A percentile compares a stretch with the other conserved stretches of the same genome.
These are phyloP conservation scores for Selenia dentaria DNA, from an alignment of 2,888 invertebrate genomes.

Conservation along the genomic window DNA sequence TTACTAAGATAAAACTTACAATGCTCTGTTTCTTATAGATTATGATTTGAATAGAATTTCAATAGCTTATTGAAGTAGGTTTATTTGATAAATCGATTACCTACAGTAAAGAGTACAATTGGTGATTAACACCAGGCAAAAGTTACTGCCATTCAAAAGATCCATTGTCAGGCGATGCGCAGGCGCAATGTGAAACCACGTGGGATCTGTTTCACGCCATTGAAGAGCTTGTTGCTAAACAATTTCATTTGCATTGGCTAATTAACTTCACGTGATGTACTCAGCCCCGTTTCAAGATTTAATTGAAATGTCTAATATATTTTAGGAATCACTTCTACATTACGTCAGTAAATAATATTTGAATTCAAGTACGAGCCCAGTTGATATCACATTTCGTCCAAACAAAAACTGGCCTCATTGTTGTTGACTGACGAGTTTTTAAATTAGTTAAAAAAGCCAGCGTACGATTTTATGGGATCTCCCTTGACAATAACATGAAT, in stretches of 20 bases:
- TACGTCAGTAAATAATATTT: too few species aligned
- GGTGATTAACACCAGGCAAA: slow-evolving; percentile 49
- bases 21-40: too few species aligned
- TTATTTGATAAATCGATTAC: slow-evolving; percentile 22
- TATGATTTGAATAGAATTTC: slow-evolving; percentile 16
- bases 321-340: neutral
- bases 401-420: neutral
- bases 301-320: neutral
- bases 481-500: slow-evolving; percentile 1
- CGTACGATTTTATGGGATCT: neutral
- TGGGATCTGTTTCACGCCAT: slow-evolving; percentile 42
- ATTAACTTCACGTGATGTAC: slow-evolving; percentile 14
- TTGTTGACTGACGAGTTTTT: neutral
- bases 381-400: neutral
- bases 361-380: too few species aligned
- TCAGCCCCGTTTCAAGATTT: neutral
- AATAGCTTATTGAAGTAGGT: slow-evolving; percentile 5
- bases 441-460: neutral
- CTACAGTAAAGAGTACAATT: slow-evolving; percentile 49
- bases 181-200: slow-evolving; percentile 46
- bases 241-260: slow-evolving; percentile 16
- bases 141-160: slow-evolving; percentile 42
- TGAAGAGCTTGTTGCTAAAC: slow-evolving; percentile 31
- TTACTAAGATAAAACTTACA: too few species aligned
- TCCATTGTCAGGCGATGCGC: slow-evolving; percentile 51